phyloP scores from a whole-genome alignment of 2,797 vertebrate genomes.

The Orientallactaga sibirica region DNA sequence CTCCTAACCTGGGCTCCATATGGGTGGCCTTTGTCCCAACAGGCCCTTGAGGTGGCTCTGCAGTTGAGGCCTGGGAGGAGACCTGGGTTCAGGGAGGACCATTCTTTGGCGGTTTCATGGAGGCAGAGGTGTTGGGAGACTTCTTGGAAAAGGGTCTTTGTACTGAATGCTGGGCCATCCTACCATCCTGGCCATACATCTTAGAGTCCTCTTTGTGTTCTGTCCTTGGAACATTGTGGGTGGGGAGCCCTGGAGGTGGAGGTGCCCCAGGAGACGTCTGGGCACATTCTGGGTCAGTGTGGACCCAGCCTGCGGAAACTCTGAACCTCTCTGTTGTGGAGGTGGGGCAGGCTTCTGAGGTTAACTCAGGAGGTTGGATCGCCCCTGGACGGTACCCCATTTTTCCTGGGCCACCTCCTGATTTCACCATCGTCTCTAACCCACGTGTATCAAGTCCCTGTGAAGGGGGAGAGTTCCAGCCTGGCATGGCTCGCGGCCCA shows the following conservation, averaged over 20 bases:
- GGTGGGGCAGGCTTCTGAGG: neutral
- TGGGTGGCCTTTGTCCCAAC: neutral
- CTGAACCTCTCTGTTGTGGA: neutral
- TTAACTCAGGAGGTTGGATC: neutral
- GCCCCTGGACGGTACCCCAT: neutral
- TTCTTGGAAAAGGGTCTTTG: slow-evolving; percentile 3
- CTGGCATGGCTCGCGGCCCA: neutral
- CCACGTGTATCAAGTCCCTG: neutral
- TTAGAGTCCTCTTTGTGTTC: neutral
- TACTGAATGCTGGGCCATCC: neutral
- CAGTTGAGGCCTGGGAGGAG: neutral
- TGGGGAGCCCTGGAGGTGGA: neutral
- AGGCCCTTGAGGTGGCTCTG: neutral
- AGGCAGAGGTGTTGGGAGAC: neutral
- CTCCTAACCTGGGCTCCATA: neutral
- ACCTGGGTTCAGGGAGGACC: neutral
- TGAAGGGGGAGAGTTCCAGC: neutral
- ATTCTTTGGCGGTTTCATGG: neutral
- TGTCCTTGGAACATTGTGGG: neutral
- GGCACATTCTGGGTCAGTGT: neutral
- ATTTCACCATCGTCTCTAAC: neutral
- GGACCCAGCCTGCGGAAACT: neutral
- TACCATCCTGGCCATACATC: neutral
- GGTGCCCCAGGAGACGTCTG: neutral
- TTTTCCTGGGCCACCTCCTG: neutral